Base-by-base conservation (phyloP, 2,888 invertebrate species). In the Miltochrista miniata region DNA sequence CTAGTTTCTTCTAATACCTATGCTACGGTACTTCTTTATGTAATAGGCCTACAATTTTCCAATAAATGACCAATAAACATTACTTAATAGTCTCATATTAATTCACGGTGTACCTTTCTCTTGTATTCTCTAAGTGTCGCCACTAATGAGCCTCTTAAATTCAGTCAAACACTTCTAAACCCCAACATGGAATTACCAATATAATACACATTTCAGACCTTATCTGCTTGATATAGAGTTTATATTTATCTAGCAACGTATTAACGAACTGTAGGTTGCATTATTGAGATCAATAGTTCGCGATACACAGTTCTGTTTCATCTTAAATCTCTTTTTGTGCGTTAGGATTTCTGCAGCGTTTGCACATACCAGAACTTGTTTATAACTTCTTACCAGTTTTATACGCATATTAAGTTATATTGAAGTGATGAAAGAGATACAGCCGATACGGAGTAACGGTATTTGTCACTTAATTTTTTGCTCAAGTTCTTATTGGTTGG, bases 311-410 rank as follows among this genome's bases (percentile, higher is more conserved):
- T 49, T 47, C 42, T 43, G 61, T 72, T 76, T 66, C 59, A 67
- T 67, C 65, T 73, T 72, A 75, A 73, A 76, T 76, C 72, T 74
- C 62, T 64, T 64, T 64, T 61, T 59, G 70, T 59, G 56, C 69
- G 68, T 74, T 68, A 68, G 64, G 59, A 63, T 63, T 62, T 58
- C 51, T 58, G 58, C 57, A 55, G 61, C 60, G 58, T 57, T 43
- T 53, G 57, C 50, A 45, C 48, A 51, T 18, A 60, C 68, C 64
- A 61, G 64, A 69, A 60, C 37, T 18, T 39, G 59, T 54, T 41
- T 54, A 50, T 51, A 52, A 51, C 15, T 61, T 62, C 56, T 55
- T 58, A 54, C 56, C 50, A 54, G 58, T 43, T 50, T 55, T 14
- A 52, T 49, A 56, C 57, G 58, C 56, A 55, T 60, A 54, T 55